These are phyloP conservation scores for Sardinella longiceps DNA, from an alignment of 2,797 vertebrate species.

Conservation along the genomic window DNA sequence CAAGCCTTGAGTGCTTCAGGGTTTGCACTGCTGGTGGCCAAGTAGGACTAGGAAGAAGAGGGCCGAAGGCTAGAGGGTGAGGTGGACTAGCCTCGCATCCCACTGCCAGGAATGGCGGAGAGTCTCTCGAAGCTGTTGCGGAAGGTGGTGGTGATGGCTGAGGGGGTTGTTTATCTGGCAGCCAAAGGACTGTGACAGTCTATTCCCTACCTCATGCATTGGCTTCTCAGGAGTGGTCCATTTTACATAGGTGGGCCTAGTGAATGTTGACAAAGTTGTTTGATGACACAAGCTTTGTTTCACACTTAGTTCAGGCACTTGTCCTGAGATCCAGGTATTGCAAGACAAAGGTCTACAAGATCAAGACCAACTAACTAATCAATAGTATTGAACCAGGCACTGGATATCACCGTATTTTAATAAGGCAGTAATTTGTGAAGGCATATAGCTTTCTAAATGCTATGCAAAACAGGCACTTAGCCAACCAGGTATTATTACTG, in stretches of 20 bases:
- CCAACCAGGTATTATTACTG: neutral
- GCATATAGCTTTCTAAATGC: neutral
- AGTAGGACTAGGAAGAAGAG: neutral
- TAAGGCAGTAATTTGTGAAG: neutral
- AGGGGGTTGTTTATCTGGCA: neutral
- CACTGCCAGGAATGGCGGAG: slow-evolving; percentile 26
- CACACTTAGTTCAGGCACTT: neutral
- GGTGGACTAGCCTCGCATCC: slow-evolving; percentile 21
- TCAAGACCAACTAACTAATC: neutral
- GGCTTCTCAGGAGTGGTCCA: neutral
- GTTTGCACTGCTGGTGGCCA: neutral
- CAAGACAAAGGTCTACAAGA: neutral
- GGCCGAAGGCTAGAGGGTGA: neutral
- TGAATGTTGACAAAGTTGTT: neutral
- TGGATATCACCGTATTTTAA: neutral
- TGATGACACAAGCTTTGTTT: neutral
- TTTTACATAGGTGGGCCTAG: neutral
- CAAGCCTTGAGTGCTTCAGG: neutral
- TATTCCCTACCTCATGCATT: neutral
- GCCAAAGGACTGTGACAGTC: neutral
- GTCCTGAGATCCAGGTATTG: neutral
- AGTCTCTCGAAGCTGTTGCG: neutral
- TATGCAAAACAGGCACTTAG: neutral
- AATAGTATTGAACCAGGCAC: too few relatives aligned
- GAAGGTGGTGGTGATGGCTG: neutral